These are phyloP conservation scores for Tiliacea aurago DNA, from an alignment of 2,888 invertebrate species.

Conservation along the genomic window DNA sequence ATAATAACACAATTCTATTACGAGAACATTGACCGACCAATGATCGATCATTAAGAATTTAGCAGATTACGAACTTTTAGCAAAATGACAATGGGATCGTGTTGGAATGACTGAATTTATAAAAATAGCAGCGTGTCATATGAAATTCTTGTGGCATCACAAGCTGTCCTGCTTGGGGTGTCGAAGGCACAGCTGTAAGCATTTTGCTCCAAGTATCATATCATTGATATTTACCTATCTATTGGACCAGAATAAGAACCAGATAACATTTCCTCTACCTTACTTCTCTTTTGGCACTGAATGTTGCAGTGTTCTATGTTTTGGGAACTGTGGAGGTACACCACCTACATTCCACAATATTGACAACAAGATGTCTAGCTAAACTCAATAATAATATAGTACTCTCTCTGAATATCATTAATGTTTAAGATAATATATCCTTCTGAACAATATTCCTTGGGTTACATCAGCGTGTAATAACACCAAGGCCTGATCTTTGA, in stretches of 20 bases:
- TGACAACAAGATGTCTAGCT: background rate
- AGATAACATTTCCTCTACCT: too few species aligned
- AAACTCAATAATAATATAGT: too few species aligned
- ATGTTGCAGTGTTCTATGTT: background rate
- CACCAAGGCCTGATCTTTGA: constrained; percentile 52
- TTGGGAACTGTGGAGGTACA: background rate
- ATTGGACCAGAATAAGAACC: background rate
- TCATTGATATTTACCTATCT: background rate
- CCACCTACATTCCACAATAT: background rate
- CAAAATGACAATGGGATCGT: too few species aligned
- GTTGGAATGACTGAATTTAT: too few species aligned
- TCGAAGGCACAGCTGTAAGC: background rate
- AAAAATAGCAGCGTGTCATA: too few species aligned
- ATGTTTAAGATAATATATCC: constrained; percentile 19
- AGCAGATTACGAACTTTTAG: too few species aligned
- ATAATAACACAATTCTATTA: too few species aligned
- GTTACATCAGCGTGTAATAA: constrained; percentile 48
- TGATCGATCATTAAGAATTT: too few species aligned
- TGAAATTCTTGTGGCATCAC: background rate
- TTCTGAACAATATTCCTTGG: constrained; percentile 31
- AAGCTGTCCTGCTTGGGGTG: background rate
- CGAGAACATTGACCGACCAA: too few species aligned
- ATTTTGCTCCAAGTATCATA: too few species aligned
- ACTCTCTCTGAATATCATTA: too few species aligned
- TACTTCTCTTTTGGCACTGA: background rate